Evolutionary conservation across 2,797 vertebrate species (phyloP).

Genomic region (Darevskia nairensis): DNA sequence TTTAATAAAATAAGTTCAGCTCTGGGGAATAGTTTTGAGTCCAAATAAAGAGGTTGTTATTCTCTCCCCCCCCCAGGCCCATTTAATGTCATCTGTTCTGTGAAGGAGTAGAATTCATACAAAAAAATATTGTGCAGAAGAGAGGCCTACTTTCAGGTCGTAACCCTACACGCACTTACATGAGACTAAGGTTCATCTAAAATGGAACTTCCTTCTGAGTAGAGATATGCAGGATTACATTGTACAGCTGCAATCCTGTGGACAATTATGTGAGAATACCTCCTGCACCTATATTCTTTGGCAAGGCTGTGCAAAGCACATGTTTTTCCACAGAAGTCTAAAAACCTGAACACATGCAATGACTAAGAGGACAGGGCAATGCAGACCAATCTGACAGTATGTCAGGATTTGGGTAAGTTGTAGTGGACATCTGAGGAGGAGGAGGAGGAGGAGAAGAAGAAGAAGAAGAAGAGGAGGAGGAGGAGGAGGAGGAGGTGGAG

Average conservation of each 20-base stretch:
- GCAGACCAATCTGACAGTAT: background rate
- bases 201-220: background rate
- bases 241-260: background rate
- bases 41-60: background rate
- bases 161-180: background rate
- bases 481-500: no score
- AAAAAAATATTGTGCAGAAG: background rate
- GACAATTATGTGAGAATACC: background rate
- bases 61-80: background rate
- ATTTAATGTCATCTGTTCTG: constrained; percentile 5
- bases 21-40: background rate
- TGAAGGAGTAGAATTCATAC: background rate
- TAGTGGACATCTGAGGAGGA: no score
- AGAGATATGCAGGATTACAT: background rate
- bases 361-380: background rate
- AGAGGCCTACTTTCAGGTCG: background rate
- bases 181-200: background rate
- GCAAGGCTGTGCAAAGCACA: background rate
- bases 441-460: no score
- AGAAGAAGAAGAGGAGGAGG: no score
- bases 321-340: background rate
- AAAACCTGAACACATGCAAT: background rate
- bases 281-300: background rate
- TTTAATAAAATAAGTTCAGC: constrained; percentile 45
- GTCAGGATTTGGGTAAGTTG: background rate